Percentiles rank a stretch among this genome's conserved stretches.
Conservation (phyloP, 2,888 invertebrate genomes). For the Clostera curtula region DNA sequence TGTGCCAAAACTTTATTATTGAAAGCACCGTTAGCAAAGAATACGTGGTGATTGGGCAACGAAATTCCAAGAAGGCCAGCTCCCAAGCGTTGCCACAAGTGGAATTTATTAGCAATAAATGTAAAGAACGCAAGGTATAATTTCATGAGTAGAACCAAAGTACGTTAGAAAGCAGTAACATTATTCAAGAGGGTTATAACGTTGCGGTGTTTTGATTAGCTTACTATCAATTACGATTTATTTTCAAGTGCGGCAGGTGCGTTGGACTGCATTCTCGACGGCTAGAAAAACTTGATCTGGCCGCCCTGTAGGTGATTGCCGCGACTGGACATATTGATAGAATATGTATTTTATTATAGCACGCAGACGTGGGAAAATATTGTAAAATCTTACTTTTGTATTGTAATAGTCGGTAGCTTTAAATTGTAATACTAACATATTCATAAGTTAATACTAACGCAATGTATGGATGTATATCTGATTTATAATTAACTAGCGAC, state of each 20-base stretch:
- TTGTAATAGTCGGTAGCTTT: neutral
- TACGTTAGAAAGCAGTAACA: slow-evolving; percentile 16
- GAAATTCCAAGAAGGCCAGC: no score
- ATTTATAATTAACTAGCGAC: no score
- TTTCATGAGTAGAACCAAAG: slow-evolving; percentile 6
- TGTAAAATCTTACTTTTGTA: slow-evolving; percentile 7
- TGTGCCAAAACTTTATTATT: no score
- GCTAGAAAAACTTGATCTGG: slow-evolving; percentile 66
- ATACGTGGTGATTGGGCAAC: no score
- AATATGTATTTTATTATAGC: slow-evolving; percentile 38
- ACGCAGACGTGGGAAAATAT: slow-evolving; percentile 36
- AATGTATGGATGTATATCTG: no score
- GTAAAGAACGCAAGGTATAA: no score
- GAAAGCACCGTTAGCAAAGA: no score
- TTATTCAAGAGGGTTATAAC: slow-evolving; percentile 16
- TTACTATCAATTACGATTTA: slow-evolving; percentile 36
- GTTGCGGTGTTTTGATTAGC: slow-evolving; percentile 24
- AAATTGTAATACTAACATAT: no score
- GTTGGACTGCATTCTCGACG: slow-evolving; percentile 59
- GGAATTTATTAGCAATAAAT: no score
- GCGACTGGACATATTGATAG: slow-evolving; percentile 51
- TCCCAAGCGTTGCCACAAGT: no score
- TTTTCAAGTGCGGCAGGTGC: slow-evolving; percentile 52
- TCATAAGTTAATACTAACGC: no score
- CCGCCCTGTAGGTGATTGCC: slow-evolving; percentile 33